Evolutionary conservation across 1,140 invertebrate genomes (phyloP).

Genomic region (Ostrea edulis): DNA sequence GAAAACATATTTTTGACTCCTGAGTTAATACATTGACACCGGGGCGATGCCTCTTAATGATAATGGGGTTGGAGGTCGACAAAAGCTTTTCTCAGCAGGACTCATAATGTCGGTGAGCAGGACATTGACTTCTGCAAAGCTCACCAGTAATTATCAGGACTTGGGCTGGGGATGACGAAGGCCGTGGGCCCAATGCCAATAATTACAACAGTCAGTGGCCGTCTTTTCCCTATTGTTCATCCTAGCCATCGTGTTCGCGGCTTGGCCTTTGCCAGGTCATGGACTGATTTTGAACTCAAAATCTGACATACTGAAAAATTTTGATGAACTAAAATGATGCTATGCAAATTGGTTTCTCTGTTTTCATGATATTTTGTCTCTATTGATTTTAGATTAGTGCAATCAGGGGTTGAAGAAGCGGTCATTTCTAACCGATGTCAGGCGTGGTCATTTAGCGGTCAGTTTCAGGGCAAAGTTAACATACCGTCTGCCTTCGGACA

Average conservation of each 20-base stretch:
- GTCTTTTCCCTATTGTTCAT: neutral
- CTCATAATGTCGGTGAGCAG: constrained; percentile 2
- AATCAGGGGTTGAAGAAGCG: constrained; percentile 30
- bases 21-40: constrained; percentile 30
- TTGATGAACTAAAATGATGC: constrained; percentile 33
- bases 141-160: constrained; percentile 31
- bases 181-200: constrained; percentile 27
- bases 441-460: constrained; percentile 12
- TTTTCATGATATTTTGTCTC: constrained; percentile 24
- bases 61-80: constrained; percentile 23
- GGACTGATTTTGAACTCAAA: constrained; percentile 30
- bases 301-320: constrained; percentile 14
- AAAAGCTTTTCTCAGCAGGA: constrained; percentile 22
- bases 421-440: constrained; percentile 2
- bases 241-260: constrained; percentile 19
- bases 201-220: neutral
- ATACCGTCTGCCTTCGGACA: neutral
- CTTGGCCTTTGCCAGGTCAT: constrained; percentile 28
- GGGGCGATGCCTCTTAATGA: constrained; percentile 13
- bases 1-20: constrained; percentile 33
- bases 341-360: constrained; percentile 26
- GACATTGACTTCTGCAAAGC: constrained; percentile 10
- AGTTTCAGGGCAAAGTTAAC: constrained; percentile 23
- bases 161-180: neutral
- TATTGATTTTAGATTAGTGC: constrained; percentile 8